Percentiles rank a stretch among this genome's conserved stretches.
phyloP scores from a whole-genome alignment of 2,888 invertebrate genomes.

The Automeris io region DNA sequence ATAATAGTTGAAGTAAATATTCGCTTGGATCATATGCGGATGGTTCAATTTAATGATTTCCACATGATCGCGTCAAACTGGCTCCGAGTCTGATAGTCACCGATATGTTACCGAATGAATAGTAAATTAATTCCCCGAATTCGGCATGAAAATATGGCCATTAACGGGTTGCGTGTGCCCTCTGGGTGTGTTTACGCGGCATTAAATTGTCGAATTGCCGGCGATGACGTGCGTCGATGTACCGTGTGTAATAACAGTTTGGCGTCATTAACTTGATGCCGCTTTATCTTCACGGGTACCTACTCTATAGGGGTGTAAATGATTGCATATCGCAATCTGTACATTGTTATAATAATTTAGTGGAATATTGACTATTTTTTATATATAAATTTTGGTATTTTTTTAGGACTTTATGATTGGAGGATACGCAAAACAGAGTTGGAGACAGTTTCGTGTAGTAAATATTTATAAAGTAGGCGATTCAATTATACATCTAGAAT shows the following conservation, averaged over 20 bases:
- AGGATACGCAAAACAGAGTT: no score
- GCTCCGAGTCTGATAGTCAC: constrained; percentile 38
- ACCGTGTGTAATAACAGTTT: constrained; percentile 21
- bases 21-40: constrained; percentile 2
- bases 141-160: constrained; percentile 49
- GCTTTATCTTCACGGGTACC: constrained; percentile 44
- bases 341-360: no score
- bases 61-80: constrained; percentile 24
- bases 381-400: constrained; percentile 2
- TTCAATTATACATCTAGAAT: no score
- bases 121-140: constrained; percentile 52
- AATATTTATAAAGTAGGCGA: no score
- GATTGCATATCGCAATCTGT: no score
- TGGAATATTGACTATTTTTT: no score
- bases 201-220: constrained; percentile 43
- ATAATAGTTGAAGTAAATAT: no score
- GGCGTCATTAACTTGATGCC: constrained; percentile 25
- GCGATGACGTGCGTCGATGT: constrained; percentile 22
- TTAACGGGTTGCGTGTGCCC: constrained; percentile 40
- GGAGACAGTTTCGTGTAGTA: no score
- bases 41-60: constrained; percentile 27
- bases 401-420: no score
- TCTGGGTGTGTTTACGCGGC: constrained; percentile 44
- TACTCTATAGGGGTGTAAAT: constrained; percentile 25
- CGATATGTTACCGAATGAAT: constrained; percentile 44